These are phyloP conservation scores for Metallyticus violacea DNA, from an alignment of 2,888 invertebrate genomes.

Conservation along the genomic window DNA sequence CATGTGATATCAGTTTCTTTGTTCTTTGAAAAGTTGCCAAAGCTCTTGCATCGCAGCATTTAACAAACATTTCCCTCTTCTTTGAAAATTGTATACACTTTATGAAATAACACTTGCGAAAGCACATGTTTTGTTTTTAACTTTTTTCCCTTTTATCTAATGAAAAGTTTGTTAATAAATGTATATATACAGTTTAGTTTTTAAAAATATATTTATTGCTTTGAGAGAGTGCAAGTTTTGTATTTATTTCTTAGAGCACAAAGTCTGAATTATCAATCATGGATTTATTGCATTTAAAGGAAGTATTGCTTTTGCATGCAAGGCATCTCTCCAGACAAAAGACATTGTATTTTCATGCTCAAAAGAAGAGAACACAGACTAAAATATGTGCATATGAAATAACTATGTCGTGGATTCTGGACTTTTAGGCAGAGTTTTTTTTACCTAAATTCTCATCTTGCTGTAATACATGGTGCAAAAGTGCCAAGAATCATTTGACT, in stretches of 20 bases:
- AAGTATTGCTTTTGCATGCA: background rate
- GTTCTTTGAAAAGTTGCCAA: background rate
- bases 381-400: background rate
- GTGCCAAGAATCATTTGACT: too few species aligned
- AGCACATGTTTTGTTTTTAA: background rate
- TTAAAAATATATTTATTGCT: conserved; percentile 14
- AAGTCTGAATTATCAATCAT: background rate
- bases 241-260: conserved; percentile 10
- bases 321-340: background rate
- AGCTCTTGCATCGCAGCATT: background rate
- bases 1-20: background rate
- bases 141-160: background rate
- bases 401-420: background rate
- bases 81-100: background rate
- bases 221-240: background rate
- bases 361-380: background rate
- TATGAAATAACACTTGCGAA: background rate
- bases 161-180: background rate
- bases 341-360: background rate
- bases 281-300: too few species aligned
- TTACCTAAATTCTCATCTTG: too few species aligned
- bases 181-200: background rate
- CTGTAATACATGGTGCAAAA: too few species aligned
- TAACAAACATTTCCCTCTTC: background rate
- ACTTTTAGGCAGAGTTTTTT: too few species aligned